Conservation (phyloP, 2,113 vertebrate species). For the Pangasianodon hypophthalmus region DNA sequence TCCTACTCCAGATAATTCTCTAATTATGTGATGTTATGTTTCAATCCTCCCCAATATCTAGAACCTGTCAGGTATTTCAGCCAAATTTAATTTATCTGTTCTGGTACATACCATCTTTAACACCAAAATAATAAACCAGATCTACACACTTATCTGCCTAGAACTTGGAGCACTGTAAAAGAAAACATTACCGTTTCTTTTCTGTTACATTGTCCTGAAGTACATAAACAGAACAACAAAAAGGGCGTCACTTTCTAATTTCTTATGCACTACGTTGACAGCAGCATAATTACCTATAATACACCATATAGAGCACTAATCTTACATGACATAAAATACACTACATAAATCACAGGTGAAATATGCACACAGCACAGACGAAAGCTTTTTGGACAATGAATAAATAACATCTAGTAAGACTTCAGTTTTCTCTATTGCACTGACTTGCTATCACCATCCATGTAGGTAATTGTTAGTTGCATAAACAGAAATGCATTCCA, state of each 20-base stretch:
- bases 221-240: background rate
- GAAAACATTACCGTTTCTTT: background rate
- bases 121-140: background rate
- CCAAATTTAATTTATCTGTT: background rate
- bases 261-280: background rate
- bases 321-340: background rate
- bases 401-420: background rate
- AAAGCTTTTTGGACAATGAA: background rate
- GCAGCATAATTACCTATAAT: background rate
- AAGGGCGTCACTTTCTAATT: background rate
- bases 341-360: background rate
- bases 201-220: background rate
- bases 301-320: background rate
- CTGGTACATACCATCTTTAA: background rate
- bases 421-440: background rate
- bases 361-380: background rate
- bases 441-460: background rate
- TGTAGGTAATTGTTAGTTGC: background rate
- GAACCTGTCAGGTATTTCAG: background rate
- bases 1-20: background rate
- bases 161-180: background rate
- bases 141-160: background rate
- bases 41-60: background rate
- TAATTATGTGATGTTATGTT: background rate
- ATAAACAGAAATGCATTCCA: background rate